These are phyloP conservation scores for Pardalotus punctatus DNA, from an alignment of 2,113 vertebrate species.

Conservation along the genomic window DNA sequence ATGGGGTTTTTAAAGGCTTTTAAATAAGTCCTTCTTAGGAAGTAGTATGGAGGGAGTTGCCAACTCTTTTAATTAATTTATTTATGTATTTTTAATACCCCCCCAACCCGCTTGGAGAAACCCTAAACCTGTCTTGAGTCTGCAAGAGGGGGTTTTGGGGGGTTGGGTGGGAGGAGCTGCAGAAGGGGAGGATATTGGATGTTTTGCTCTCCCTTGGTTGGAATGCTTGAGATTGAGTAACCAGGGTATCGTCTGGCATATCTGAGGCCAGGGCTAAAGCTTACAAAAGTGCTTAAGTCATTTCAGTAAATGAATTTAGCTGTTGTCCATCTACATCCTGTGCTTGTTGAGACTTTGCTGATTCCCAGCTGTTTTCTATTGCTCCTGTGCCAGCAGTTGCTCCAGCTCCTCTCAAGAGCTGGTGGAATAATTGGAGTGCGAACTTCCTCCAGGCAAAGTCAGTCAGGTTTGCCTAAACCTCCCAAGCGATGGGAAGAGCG, in stretches of 20 bases:
- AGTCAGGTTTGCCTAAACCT: neutral
- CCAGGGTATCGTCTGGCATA: constrained; percentile 4
- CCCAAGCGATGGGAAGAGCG: neutral
- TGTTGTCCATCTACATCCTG: constrained; percentile 62
- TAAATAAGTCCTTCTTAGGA: neutral
- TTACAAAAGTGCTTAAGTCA: constrained; percentile 45
- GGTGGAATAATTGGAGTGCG: neutral
- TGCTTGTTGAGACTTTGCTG: constrained; percentile 53
- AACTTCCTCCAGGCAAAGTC: neutral
- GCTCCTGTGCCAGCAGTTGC: constrained; percentile 49
- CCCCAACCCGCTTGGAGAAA: neutral
- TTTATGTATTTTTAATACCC: neutral
- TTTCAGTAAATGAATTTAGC: constrained; percentile 59
- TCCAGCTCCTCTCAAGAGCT: constrained; percentile 39
- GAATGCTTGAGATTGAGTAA: constrained; percentile 1
- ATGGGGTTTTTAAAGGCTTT: neutral
- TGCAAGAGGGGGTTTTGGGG: neutral
- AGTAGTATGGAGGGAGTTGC: neutral
- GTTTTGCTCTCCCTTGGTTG: neutral
- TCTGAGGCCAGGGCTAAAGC: constrained; percentile 13
- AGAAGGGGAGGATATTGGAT: neutral
- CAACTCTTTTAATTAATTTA: neutral
- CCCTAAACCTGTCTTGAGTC: neutral
- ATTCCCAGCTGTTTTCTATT: constrained; percentile 60
- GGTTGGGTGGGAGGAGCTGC: neutral